These are phyloP conservation scores for Drosophila lacicola DNA, from an alignment of 2,888 invertebrate genomes.

Conservation along the genomic window DNA sequence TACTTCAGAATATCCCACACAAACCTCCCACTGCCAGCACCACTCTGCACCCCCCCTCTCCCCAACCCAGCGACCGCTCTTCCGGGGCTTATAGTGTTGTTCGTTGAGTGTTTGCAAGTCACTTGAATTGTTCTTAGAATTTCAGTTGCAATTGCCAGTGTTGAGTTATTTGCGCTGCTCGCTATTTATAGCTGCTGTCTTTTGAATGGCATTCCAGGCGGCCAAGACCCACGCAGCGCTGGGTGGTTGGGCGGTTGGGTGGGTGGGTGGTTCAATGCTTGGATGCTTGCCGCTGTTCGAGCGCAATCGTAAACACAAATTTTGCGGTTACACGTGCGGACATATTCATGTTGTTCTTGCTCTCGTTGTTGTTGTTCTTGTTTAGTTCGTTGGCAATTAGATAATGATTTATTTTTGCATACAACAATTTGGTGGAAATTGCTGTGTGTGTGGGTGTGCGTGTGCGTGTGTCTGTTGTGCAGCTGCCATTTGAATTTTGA, in stretches of 20 bases:
- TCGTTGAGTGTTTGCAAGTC: constrained; percentile 37
- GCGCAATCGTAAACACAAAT: constrained; percentile 66
- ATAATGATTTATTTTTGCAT: constrained; percentile 76
- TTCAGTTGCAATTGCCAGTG: constrained; percentile 51
- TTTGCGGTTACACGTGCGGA: constrained; percentile 71
- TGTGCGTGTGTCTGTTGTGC: constrained; percentile 7
- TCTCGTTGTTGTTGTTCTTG: constrained; percentile 21
- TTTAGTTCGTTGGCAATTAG: constrained; percentile 68
- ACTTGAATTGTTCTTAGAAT: constrained; percentile 46
- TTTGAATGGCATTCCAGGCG: constrained; percentile 67
- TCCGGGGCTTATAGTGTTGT: constrained; percentile 1
- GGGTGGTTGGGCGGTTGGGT: constrained; percentile 4
- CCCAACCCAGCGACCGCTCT: not conserved
- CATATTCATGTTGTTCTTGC: constrained; percentile 50
- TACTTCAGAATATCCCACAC: not conserved
- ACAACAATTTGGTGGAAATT: constrained; percentile 40
- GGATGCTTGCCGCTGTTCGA: constrained; percentile 22
- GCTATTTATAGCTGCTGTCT: constrained; percentile 68
- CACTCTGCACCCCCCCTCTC: not conserved
- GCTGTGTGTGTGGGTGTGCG: constrained; percentile 22
- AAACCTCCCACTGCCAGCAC: not conserved
- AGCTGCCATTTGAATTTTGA: constrained; percentile 48
- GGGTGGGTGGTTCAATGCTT: not conserved
- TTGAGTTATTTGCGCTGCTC: constrained; percentile 43
- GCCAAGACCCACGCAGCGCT: constrained; percentile 39